A percentile compares a stretch with the other conserved stretches of the same genome.
Conservation (phyloP, 2,797 vertebrate species). For the Enteromius mattozi region DNA sequence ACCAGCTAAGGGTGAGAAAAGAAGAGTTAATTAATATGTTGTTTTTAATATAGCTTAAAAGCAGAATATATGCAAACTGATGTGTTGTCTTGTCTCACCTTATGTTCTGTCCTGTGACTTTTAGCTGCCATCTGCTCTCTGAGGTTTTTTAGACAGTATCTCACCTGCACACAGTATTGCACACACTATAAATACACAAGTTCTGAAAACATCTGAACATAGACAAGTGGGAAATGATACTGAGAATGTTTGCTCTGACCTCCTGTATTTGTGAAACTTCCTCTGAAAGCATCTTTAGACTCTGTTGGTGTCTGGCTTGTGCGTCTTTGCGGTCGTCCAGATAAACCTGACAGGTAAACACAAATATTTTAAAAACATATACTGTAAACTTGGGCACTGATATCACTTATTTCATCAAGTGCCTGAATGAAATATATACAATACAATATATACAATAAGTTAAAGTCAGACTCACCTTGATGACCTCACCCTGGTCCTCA, state of each 20-base stretch:
- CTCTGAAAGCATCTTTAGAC: slow-evolving; percentile 86
- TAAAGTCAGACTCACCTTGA: slow-evolving; percentile 78
- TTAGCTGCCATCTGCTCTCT: slow-evolving; percentile 83
- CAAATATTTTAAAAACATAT: background rate
- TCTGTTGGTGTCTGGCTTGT: slow-evolving; percentile 81
- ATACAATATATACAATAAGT: background rate
- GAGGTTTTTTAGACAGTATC: slow-evolving; percentile 81
- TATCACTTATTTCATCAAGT: background rate
- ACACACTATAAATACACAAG: slow-evolving; percentile 8
- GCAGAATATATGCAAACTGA: background rate
- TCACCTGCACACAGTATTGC: slow-evolving; percentile 70
- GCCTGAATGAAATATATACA: background rate
- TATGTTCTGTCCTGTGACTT: slow-evolving; percentile 63
- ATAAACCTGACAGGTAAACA: slow-evolving; percentile 82
- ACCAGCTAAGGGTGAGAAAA: slow-evolving; percentile 47
- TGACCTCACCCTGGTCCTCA: slow-evolving; percentile 89
- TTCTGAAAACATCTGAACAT: slow-evolving; percentile 23
- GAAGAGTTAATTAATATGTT: slow-evolving; percentile 1
- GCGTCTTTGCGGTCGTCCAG: slow-evolving; percentile 84
- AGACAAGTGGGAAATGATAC: background rate
- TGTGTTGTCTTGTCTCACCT: slow-evolving; percentile 66
- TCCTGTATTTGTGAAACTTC: slow-evolving; percentile 92
- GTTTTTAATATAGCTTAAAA: background rate
- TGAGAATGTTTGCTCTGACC: slow-evolving; percentile 74
- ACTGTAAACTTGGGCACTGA: background rate